Evolutionary conservation across 2,113 vertebrate species (phyloP).

Genomic region (Halichoerus grypus): DNA sequence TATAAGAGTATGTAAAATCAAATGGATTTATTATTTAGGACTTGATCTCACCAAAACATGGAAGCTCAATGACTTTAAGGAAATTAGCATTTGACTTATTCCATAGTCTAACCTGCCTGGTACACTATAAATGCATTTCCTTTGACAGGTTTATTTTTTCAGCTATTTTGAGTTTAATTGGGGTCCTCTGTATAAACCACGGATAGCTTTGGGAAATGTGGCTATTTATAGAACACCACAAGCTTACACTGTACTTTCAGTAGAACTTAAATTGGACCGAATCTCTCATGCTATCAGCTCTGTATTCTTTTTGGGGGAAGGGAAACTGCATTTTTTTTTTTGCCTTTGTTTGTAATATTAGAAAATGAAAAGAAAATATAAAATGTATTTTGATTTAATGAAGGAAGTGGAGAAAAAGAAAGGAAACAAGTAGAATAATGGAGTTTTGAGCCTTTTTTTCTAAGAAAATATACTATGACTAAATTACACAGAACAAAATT

Average conservation of each 20-base stretch:
- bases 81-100: slow-evolving; percentile 75
- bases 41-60: slow-evolving; percentile 37
- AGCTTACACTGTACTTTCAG: slow-evolving; percentile 77
- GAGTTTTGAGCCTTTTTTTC: not conserved
- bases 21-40: slow-evolving; percentile 63
- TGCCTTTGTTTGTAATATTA: slow-evolving; percentile 58
- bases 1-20: slow-evolving; percentile 54
- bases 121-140: slow-evolving; percentile 64
- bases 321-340: not conserved
- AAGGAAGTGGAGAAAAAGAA: slow-evolving; percentile 58
- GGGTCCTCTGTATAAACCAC: slow-evolving; percentile 67
- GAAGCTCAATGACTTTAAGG: slow-evolving; percentile 58
- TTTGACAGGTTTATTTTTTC: slow-evolving; percentile 75
- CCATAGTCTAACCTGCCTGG: slow-evolving; percentile 39
- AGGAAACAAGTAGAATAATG: slow-evolving; percentile 63
- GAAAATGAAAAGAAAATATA: slow-evolving; percentile 60
- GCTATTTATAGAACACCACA: slow-evolving; percentile 68
- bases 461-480: slow-evolving; percentile 60
- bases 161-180: slow-evolving; percentile 74
- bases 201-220: slow-evolving; percentile 62
- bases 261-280: slow-evolving; percentile 73
- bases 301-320: slow-evolving; percentile 52
- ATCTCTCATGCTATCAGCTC: slow-evolving; percentile 63
- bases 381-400: slow-evolving; percentile 69
- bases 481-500: slow-evolving; percentile 64